Evolutionary conservation across 2,797 vertebrate species (phyloP), one percentile per base, ranked within the genome.

Genomic region (Telmatherina bonti): DNA sequence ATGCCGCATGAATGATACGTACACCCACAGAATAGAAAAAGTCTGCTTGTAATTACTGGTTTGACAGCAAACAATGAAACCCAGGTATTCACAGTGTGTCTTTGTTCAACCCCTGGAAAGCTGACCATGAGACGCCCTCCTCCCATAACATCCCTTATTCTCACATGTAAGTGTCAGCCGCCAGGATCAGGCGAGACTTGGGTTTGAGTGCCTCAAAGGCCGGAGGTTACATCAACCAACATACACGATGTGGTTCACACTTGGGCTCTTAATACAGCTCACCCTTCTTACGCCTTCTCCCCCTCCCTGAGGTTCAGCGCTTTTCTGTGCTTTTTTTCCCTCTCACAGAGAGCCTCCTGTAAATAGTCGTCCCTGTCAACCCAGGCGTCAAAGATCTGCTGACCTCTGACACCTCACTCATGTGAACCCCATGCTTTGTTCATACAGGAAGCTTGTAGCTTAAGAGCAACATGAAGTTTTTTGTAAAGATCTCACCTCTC

Each of bases 141-240:
- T 87, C 82, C 80, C 82, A 79, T 86, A 90, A 77, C 89, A 57
- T 90, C 88, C 85, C 76, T 83, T 84, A 88, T 78, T 85, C 93
- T 95, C 89, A 79, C 94, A 93, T 80, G 47, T 80, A 63, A 0
- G 78, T 91, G 93, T 92, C 86, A 94, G 92, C 92, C 91, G 78
- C 91, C 86, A 61, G 79, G 89, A 94, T 93, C 94, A 94, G 93
- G 93, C 84, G 36, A 88, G 85, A 76, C 73, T 83, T 65, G 58
- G 91, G 90, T 85, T 73, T 77, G 67, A 20, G 61, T 72, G 84
- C 77, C 87, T 84, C 75, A 64, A 84, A 92, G 93, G 94, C 91
- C 88, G 76, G 89, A 94, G 94, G 94, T 95, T 95, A 95, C 86
- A 95, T 88, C 93, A 94, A 95, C 91, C 86, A 64, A 95, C 94